Evolutionary conservation across 2,888 invertebrate species (phyloP), one percentile per base, ranked within the genome.

Genomic region (Eretmocerus hayati): DNA sequence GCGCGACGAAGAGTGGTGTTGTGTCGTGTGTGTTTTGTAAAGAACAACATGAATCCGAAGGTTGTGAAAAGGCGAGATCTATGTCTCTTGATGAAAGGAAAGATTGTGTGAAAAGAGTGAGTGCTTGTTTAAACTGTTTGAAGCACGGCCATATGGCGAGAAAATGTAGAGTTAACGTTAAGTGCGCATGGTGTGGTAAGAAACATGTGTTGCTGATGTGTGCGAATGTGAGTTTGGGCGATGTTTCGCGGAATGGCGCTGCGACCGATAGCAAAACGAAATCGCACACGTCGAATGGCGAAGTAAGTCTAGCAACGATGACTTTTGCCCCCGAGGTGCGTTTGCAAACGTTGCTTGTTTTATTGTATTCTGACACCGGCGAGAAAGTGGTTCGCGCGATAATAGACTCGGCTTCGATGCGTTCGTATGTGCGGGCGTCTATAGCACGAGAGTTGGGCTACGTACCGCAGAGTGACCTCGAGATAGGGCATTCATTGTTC

Each of bases 331-430:
- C 40, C 2, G 32, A 40, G 3, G 44, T 49, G 5, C 38, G 20
- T 31, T 20, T 45, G 18, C 38, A 45, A 37, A 39, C 39, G 2
- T 18, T 45, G n/a, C 31, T 35, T 16, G 53, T 53, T 4, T 36
- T 15, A 13, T 18, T 50, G 2, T 41, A 35, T 21, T 48, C 48
- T 9, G 26, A 31, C 22, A 22, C 22, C 6, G 21, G 37, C 40
- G 39, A 50, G 9, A 32, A 33, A 32, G 21, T 41, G 11, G 46
- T 49, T 22, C 19, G 55, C 8, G 55, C 37, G 9, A 15, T 59
- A 18, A 38, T 59, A 13, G 58, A 59, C 40, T 38, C 51, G 3
- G 59, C 55, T 1, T 60, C 56, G 1, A 56, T 58, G 37, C 20
- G 53, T 22, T 57, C 57, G 2, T 58, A 59, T 46, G 43, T 60